phyloP scores from a whole-genome alignment of 2,113 vertebrate genomes.

The Anoplopoma fimbria region DNA sequence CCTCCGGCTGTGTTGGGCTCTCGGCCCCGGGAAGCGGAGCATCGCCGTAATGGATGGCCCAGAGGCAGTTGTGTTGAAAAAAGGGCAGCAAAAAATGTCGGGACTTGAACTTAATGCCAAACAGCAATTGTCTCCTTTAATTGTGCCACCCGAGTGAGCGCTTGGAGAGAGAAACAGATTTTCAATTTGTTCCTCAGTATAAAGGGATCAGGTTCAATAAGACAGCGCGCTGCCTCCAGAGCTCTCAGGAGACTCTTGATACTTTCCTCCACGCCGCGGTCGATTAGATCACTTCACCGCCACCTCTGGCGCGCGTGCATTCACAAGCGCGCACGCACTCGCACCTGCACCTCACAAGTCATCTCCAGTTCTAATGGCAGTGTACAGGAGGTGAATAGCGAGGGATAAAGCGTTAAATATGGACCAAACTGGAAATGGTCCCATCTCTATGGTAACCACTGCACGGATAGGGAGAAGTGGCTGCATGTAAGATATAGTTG shows the following conservation, averaged over 20 bases:
- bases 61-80: conserved; percentile 52
- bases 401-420: neutral
- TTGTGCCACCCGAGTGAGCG: conserved; percentile 71
- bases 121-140: conserved; percentile 82
- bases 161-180: conserved; percentile 80
- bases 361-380: neutral
- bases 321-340: neutral
- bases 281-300: conserved; percentile 61
- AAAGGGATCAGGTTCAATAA: conserved; percentile 83
- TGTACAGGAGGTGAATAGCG: neutral
- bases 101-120: conserved; percentile 73
- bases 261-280: conserved; percentile 45
- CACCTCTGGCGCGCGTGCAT: conserved; percentile 12
- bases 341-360: conserved; percentile 28
- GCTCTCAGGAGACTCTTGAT: conserved; percentile 65
- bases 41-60: conserved; percentile 59
- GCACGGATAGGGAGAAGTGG: conserved; percentile 28
- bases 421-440: conserved; percentile 2
- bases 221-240: conserved; percentile 62
- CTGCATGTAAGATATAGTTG: conserved; percentile 27
- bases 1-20: conserved; percentile 46
- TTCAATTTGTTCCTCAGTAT: conserved; percentile 81
- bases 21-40: conserved; percentile 19
- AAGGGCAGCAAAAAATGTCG: neutral
- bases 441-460: conserved; percentile 63